phyloP scores from a whole-genome alignment of 2,113 vertebrate species.

The Silurus meridionalis region DNA sequence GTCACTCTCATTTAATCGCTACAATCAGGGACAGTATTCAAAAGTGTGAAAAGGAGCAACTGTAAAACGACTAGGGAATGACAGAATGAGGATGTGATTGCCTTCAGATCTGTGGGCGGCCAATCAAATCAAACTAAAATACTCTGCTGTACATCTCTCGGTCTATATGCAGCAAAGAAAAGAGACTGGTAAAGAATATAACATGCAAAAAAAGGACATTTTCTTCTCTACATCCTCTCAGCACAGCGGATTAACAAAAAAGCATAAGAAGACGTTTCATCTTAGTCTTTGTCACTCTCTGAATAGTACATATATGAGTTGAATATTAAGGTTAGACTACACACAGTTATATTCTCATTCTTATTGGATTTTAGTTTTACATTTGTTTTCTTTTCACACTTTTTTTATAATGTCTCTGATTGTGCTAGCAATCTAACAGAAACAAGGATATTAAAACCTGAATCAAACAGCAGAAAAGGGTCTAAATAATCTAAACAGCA shows the following conservation, averaged over 20 bases:
- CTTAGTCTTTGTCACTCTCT: background rate
- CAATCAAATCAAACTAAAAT: background rate
- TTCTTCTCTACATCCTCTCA: background rate
- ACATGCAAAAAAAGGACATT: background rate
- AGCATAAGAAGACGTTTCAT: background rate
- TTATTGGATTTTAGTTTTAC: slow-evolving; percentile 13
- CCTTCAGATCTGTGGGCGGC: slow-evolving; percentile 12
- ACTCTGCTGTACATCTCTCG: background rate
- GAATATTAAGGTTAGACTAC: slow-evolving; percentile 4
- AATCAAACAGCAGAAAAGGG: background rate
- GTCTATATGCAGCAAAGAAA: background rate
- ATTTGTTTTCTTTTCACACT: slow-evolving; percentile 25
- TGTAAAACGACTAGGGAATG: slow-evolving; percentile 7
- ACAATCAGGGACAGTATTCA: slow-evolving; percentile 34
- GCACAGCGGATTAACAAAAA: background rate
- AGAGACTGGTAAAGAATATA: background rate
- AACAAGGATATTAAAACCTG: background rate
- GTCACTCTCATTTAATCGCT: slow-evolving; percentile 32
- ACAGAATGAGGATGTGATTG: slow-evolving; percentile 20
- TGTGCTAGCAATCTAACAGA: slow-evolving; percentile 3
- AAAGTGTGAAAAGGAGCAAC: slow-evolving; percentile 15
- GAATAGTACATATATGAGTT: background rate
- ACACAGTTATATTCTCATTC: background rate
- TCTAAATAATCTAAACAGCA: background rate
- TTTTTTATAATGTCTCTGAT: slow-evolving; percentile 18